Evolutionary conservation across 2,888 invertebrate genomes (phyloP), one percentile per base, ranked within the genome.

Genomic region (Allolobophora icterica): DNA sequence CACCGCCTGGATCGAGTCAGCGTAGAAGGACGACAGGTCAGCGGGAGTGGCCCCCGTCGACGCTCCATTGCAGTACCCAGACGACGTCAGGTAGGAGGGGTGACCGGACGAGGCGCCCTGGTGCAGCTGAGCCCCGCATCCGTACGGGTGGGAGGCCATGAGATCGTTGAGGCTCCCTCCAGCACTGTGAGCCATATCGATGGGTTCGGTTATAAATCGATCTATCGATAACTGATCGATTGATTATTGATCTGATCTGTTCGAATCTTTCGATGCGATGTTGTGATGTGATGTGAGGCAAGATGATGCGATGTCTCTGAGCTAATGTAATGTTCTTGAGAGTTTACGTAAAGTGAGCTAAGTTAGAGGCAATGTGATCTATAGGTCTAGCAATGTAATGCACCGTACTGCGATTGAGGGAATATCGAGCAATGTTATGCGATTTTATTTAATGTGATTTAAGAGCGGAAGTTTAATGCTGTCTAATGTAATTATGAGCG

Each of bases 11-110:
- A 87, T 87, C 35, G 87, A 38, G 87, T 87, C 87, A 19, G 87
- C 87, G 35, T 87, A 87, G 87, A 87, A 87, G 19, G 87, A 87
- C 34, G 87, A 87, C 8, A 87, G 87, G 34, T 87, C 87, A 34
- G 87, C 35, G 0, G 87, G 34, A 17, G 87, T 34, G 35, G 87
- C 87, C 34, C 21, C 87, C 5, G 87, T 19, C 13, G 87, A 24
- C 33, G 38, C 87, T 17, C 87, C 87, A 17, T 87, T 87, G 87
- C 87, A 87, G 17, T 87, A 87, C 87, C 87, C 87, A 6, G 87
- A 87, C 15, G 35, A 21, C 34, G 87, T 87, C 87, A 87, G 87
- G 38, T 87, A 87, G 34, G 87, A 38, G 87, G 87, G 21, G 87
- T 87, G 87, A 21, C 13, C 34, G 35, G 87, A 34, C 5, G 34